Percentiles rank a stretch among this genome's conserved stretches.
These are phyloP conservation scores for Aporophyla nigra DNA, from an alignment of 2,888 invertebrate genomes.

Conservation along the genomic window DNA sequence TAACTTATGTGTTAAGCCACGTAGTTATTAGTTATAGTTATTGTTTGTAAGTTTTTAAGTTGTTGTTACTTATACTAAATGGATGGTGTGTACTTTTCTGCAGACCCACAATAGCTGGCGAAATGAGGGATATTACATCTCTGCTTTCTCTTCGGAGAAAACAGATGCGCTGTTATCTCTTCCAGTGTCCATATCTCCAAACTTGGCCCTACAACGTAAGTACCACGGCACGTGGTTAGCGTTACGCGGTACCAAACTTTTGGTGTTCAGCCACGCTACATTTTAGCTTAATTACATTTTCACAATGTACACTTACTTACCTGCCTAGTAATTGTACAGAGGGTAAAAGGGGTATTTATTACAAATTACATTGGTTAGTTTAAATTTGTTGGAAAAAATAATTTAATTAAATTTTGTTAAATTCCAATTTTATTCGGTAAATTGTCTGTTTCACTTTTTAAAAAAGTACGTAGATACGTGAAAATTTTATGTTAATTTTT, in stretches of 20 bases:
- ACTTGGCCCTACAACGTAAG: slow-evolving; percentile 68
- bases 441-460: too few species aligned
- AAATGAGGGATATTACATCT: background rate
- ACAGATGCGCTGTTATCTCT: slow-evolving; percentile 14
- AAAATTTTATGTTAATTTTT: background rate
- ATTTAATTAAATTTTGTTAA: background rate
- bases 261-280: slow-evolving; percentile 74
- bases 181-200: slow-evolving; percentile 42
- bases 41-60: too few species aligned
- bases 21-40: too few species aligned
- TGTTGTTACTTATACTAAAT: too few species aligned
- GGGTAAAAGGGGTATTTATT: slow-evolving; percentile 55
- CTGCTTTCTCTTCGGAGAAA: too few species aligned
- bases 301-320: slow-evolving; percentile 65
- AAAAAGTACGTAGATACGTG: too few species aligned
- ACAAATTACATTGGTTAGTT: slow-evolving; percentile 51
- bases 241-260: slow-evolving; percentile 77
- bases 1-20: too few species aligned
- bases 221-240: slow-evolving; percentile 76
- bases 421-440: background rate
- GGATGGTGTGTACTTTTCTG: background rate
- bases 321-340: slow-evolving; percentile 53
- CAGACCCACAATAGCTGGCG: too few species aligned
- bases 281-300: slow-evolving; percentile 82
- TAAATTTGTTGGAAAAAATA: slow-evolving; percentile 17